Evolutionary conservation across 2,113 vertebrate species (phyloP), one percentile per base, ranked within the genome.

Genomic region (Camarhynchus parvulus): DNA sequence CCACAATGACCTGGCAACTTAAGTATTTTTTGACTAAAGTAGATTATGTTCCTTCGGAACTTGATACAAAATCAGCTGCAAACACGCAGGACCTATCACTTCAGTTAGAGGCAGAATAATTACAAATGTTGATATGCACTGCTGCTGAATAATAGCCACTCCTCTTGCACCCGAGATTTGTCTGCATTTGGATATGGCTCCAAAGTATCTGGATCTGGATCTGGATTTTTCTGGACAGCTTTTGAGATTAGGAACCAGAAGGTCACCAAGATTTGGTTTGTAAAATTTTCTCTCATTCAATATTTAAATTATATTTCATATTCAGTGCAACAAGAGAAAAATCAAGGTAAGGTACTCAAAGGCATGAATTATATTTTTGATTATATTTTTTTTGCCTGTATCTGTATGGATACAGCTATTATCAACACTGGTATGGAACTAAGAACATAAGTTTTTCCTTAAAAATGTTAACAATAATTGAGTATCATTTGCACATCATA

Each of bases 221-320:
- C 35, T 73, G 28, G 30, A 88, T 63, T 42, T 83, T 37, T 55
- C 53, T 11, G 53, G 8, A 89, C 74, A 95, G 42, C 81, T 85
- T 64, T 72, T 92, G 55, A 91, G 67, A 94, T 64, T 53, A 73
- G 37, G 37, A 92, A 47, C 21, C 20, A 87, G 85, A 94, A 88
- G 18, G 59, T 73, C 23, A 7, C 59, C 67, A 74, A 33, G 23
- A 73, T 64, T 80, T 58, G 10, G 23, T 31, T 74, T 62, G 47
- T 47, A 82, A 85, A 62, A 63, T 62, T 86, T 80, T 86, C 63
- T 73, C 58, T 69, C 49, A 31, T 35, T 5, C 73, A 62, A 47
- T 70, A 42, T 87, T 90, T 74, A 91, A 66, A 83, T 92, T 85
- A 55, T 17, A 55, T 46, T 85, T 31, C 52, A 49, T 64, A 82